phyloP scores from a whole-genome alignment of 2,888 invertebrate species.

The Theretra japonica region DNA sequence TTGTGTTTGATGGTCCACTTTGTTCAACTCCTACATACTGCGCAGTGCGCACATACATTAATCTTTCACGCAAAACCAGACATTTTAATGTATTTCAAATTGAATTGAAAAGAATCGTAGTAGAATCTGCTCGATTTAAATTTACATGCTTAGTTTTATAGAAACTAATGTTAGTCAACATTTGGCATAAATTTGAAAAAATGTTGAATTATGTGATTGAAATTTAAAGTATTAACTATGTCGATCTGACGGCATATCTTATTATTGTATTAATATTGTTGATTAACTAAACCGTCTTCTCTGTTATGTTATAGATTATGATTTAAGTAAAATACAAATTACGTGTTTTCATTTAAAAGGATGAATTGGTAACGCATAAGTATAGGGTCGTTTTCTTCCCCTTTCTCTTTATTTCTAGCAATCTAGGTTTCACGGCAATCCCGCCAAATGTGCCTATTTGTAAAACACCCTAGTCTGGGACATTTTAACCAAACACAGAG shows the following conservation, averaged over 20 bases:
- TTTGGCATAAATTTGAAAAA: too few species aligned
- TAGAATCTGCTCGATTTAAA: neutral
- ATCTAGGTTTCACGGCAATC: neutral
- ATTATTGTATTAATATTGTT: too few species aligned
- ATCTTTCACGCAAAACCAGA: conserved; percentile 3
- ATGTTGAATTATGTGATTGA: too few species aligned
- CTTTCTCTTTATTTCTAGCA: neutral
- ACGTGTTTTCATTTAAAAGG: neutral
- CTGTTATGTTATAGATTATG: too few species aligned
- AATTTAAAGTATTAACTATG: too few species aligned
- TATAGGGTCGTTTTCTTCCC: neutral
- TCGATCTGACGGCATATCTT: too few species aligned
- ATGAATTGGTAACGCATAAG: neutral
- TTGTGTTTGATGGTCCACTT: neutral
- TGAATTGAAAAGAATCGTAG: neutral
- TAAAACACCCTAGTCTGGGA: neutral
- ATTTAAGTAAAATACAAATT: neutral
- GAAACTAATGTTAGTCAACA: too few species aligned
- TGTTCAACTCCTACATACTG: neutral
- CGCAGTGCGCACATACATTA: conserved; percentile 10
- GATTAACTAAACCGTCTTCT: too few species aligned
- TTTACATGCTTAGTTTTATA: neutral
- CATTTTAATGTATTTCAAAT: neutral
- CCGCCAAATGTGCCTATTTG: neutral
- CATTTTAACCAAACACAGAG: conserved; percentile 8